Evolutionary conservation across 2,888 invertebrate species (phyloP).

Genomic region (Dicyrtomina minuta): DNA sequence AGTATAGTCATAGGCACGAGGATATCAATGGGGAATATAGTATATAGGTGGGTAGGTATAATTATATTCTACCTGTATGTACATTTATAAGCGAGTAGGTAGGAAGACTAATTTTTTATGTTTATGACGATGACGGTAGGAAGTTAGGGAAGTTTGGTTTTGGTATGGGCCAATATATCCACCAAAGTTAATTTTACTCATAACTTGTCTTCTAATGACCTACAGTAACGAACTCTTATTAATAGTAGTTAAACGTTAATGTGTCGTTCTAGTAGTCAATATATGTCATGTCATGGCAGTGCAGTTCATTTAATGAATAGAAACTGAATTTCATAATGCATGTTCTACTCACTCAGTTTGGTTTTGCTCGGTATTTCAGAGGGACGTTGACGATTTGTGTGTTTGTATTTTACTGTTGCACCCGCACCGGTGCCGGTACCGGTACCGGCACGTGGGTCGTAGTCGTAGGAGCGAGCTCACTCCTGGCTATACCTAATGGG

Average conservation of each 20-base stretch:
- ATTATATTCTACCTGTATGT: neutral
- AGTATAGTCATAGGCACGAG: neutral
- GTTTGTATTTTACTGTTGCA: too few species aligned
- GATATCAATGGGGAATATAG: neutral
- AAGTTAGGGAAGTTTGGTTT: neutral
- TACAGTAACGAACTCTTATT: slow-evolving; percentile 13
- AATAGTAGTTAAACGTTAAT: slow-evolving; percentile 13
- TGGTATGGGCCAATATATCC: neutral
- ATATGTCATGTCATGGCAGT: slow-evolving; percentile 6
- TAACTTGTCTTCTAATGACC: slow-evolving; percentile 24
- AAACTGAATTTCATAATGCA: too few species aligned
- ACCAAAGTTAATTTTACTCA: slow-evolving; percentile 22
- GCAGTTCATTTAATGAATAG: too few species aligned
- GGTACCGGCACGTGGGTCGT: too few species aligned
- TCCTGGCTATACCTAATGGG: too few species aligned
- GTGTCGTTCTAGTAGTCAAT: slow-evolving; percentile 1
- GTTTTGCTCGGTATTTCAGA: too few species aligned
- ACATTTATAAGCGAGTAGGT: neutral
- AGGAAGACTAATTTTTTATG: neutral
- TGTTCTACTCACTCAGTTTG: too few species aligned
- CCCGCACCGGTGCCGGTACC: too few species aligned
- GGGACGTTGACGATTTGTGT: too few species aligned
- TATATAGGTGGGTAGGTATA: neutral
- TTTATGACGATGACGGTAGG: slow-evolving; percentile 15
- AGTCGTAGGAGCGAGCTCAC: too few species aligned